Base-by-base conservation (phyloP, 1,140 invertebrate species). In the Solenopsis fugax region DNA sequence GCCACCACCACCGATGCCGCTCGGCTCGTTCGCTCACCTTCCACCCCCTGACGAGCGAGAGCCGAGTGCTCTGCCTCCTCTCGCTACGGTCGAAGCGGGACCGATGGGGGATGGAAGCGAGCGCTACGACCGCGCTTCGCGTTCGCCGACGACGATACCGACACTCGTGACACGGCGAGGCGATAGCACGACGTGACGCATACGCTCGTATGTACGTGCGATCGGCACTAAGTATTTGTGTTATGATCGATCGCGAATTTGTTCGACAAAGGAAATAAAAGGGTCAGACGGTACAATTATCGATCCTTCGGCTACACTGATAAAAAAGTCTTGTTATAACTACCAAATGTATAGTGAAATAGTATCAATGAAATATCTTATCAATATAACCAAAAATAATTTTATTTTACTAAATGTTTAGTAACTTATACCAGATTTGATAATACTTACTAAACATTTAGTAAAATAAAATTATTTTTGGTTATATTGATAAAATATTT, bases 81-180 rank as follows among this genome's bases (percentile, higher is more conserved):
- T 77, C 56, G 12, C 78, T 41, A 60, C 24, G 67, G 54, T 84
- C 41, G 54, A 82, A 72, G 24, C 60, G 60, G 24, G 18, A 29
- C n/a, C 50, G 41, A 41, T 6, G 65, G 64, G 41, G 65, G 29
- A 37, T 75, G 54, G 48, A 75, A 60, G 21, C 62, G 60, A 82
- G 52, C 52, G 62, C 45, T 54, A 13, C 62, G 54, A 34, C n/a
- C 34, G 21, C 34, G 34, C 24, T 75, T 3, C 71, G 48, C 65
- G 56, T 77, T 37, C 45, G 34, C 13, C 56, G 64, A 81, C 56
- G 48, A 81, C 71, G 78, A 81, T 81, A 45, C 69, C 80, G 60
- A 64, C 84, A 56, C 88, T 82, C 77, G 85, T 91, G 85, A 92
- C 87, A 91, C 85, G 78, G 65, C 89, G 85, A 73, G 78, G 69